These are phyloP conservation scores for Eurystomus gularis DNA, from an alignment of 2,113 vertebrate genomes.

Conservation along the genomic window DNA sequence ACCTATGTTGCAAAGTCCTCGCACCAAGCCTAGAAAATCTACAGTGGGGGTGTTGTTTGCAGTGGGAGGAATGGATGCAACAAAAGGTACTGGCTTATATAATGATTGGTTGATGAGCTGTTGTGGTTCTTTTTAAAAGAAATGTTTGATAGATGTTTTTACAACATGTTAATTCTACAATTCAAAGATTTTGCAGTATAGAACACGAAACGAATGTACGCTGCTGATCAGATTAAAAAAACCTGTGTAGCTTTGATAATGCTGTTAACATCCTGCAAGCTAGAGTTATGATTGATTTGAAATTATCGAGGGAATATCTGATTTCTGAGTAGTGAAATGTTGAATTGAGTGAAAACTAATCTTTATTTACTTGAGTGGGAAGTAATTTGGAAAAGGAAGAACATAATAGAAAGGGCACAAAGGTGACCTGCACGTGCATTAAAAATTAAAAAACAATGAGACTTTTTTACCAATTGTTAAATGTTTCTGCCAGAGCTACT, in stretches of 20 bases:
- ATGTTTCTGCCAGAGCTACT: neutral
- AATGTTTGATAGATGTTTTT: neutral
- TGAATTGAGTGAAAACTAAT: neutral
- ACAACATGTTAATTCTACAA: neutral
- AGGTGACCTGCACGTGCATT: neutral
- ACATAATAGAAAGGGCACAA: neutral
- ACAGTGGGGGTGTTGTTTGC: conserved; percentile 95
- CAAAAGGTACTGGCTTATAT: conserved; percentile 80
- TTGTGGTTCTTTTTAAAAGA: neutral
- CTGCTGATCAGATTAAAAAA: neutral
- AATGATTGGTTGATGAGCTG: neutral
- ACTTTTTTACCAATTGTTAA: neutral
- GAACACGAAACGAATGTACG: neutral
- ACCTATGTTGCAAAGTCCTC: conserved; percentile 92
- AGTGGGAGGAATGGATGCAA: conserved; percentile 96
- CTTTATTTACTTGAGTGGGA: neutral
- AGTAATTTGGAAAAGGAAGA: neutral
- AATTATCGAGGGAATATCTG: neutral
- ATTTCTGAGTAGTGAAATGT: neutral
- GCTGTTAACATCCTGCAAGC: neutral
- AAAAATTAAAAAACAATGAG: neutral
- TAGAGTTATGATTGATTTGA: neutral
- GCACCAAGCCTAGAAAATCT: conserved; percentile 94
- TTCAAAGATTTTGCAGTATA: neutral
- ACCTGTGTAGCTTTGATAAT: neutral